Evolutionary conservation across 2,888 invertebrate genomes (phyloP), one percentile per base, ranked within the genome.

Genomic region (Hyposoter dolosus): DNA sequence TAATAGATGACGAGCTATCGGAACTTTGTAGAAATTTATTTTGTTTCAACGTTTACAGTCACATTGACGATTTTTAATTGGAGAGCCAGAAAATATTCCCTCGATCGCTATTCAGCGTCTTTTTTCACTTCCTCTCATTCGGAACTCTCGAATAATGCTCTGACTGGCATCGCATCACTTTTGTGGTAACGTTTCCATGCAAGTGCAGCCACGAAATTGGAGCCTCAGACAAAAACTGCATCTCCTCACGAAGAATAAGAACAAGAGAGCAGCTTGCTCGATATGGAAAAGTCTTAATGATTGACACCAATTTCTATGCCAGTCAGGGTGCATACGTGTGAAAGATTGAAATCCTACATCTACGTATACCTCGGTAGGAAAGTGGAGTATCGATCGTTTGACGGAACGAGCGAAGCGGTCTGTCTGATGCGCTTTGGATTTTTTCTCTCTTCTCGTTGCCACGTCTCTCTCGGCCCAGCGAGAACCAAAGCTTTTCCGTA

Each of bases 401-500:
- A 53, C 47, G 45, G 32, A 74, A 66, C 66, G 74, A 80, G 69
- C 60, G 74, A 79, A 81, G 80, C 65, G 66, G 74, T 82, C 66
- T 75, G 66, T 66, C 68, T 45, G 72, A 81, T 81, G 56, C 75
- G 75, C 82, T 68, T 74, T 74, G 40, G 47, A 32, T 65, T 40
- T 68, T 28, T 60, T 63, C 63, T 47, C 28, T 83, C 56, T 65
- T 40, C 56, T 43, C 56, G 28, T 76, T 68, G 47, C 74, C 60
- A 63, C 63, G 71, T 81, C 65, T 68, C 69, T 72, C 78, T 12
- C 78, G 63, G 63, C 63, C 82, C 77, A 63, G 76, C 78, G 88
- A 85, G 90, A 89, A 89, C 89, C 85, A 89, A 89, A 90, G 90
- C 91, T 93, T 92, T 92, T 92, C 92, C 90, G 91, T 90, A 91